phyloP scores from a whole-genome alignment of 2,888 invertebrate species.

The Stenolophus ochropezus region DNA sequence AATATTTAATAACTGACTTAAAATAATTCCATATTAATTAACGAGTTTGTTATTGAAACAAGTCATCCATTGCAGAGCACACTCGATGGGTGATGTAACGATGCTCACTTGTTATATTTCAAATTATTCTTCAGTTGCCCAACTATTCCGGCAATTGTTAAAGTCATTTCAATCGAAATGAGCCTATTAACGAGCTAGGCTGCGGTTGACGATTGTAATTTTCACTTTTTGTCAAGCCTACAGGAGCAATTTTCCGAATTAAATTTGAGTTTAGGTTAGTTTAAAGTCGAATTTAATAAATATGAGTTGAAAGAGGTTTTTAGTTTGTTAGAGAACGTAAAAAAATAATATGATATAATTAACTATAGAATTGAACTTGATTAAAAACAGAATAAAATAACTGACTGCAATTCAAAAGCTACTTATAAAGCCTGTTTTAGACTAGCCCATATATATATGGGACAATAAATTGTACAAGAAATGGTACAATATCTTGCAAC shows the following conservation, averaged over 20 bases:
- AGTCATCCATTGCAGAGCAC: constrained; percentile 15
- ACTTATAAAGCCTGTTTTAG: too few species aligned
- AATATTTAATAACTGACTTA: constrained; percentile 39
- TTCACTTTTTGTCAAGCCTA: not conserved
- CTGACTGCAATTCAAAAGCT: too few species aligned
- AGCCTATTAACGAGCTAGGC: constrained; percentile 26
- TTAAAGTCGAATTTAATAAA: not conserved
- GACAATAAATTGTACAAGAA: too few species aligned
- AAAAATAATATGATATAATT: not conserved
- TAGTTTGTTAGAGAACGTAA: not conserved
- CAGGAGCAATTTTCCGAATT: not conserved
- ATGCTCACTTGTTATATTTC: constrained; percentile 18
- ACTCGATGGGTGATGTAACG: constrained; percentile 6
- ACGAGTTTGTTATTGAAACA: constrained; percentile 24
- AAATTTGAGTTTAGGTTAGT: not conserved
- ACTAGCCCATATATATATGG: too few species aligned
- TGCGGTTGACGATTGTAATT: constrained; percentile 6
- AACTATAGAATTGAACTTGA: too few species aligned
- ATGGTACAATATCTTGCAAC: too few species aligned
- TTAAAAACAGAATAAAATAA: too few species aligned
- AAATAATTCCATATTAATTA: constrained; percentile 47
- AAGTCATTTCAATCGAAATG: constrained; percentile 32
- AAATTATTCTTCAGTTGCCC: constrained; percentile 35
- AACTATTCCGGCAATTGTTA: constrained; percentile 32
- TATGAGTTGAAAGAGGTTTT: not conserved